Evolutionary conservation across 2,113 vertebrate species (phyloP).

Genomic region (Gavia stellata): DNA sequence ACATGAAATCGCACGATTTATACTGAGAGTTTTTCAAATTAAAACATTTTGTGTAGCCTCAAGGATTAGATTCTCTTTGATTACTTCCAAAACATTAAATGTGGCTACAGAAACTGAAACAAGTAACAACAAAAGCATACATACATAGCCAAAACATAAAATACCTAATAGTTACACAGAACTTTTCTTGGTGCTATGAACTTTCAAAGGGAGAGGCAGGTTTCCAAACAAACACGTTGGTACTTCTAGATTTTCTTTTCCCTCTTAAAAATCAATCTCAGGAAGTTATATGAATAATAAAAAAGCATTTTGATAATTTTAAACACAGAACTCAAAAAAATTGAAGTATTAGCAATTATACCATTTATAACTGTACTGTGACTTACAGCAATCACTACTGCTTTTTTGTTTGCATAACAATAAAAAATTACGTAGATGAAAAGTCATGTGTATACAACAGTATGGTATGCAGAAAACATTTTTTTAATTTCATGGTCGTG

Average conservation of each 20-base stretch:
- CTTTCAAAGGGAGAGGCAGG: background rate
- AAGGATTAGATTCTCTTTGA: background rate
- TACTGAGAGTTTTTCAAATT: background rate
- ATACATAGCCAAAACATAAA: background rate
- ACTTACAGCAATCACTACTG: background rate
- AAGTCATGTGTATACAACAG: background rate
- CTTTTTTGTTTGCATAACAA: background rate
- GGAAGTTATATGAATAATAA: background rate
- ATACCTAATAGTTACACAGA: background rate
- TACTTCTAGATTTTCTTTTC: background rate
- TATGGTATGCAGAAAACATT: background rate
- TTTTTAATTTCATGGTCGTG: background rate
- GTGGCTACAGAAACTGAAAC: background rate
- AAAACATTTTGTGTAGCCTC: background rate
- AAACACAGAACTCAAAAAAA: background rate
- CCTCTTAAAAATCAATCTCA: background rate
- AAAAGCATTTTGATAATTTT: background rate
- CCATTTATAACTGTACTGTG: background rate
- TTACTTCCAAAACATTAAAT: background rate
- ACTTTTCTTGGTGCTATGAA: background rate
- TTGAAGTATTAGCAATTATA: background rate
- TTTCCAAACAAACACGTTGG: background rate
- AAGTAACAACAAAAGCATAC: background rate
- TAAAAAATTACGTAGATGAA: background rate
- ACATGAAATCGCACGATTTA: background rate